These are phyloP conservation scores for Cosmia trapezina DNA, from an alignment of 2,888 invertebrate species.

Conservation along the genomic window DNA sequence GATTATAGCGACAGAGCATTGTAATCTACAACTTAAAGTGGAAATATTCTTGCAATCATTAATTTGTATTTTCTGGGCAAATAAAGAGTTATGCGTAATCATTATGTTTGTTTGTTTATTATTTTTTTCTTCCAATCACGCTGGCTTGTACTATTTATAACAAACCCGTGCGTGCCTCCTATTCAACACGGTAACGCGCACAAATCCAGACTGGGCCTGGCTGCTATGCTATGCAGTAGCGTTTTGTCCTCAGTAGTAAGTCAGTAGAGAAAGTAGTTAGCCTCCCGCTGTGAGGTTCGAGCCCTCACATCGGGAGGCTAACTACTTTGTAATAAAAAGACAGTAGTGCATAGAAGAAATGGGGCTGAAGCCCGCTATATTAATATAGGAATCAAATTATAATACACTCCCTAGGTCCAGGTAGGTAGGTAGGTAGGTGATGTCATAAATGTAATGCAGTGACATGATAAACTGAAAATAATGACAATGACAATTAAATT, in stretches of 20 bases:
- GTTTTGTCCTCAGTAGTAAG: too few relatives aligned
- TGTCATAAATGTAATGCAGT: too few relatives aligned
- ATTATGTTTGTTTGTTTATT: conserved; percentile 66
- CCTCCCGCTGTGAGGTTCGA: too few relatives aligned
- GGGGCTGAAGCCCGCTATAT: too few relatives aligned
- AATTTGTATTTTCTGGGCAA: conserved; percentile 90
- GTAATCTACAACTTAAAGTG: conserved; percentile 79
- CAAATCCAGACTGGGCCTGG: background rate
- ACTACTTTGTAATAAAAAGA: too few relatives aligned
- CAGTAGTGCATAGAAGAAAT: too few relatives aligned
- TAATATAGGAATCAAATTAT: too few relatives aligned
- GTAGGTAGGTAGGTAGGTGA: too few relatives aligned
- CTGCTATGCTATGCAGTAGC: background rate
- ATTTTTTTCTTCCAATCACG: background rate
- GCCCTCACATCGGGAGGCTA: too few relatives aligned
- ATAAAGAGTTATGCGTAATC: conserved; percentile 88
- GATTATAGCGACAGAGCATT: conserved; percentile 73
- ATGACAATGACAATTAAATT: too few relatives aligned
- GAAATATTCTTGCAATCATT: conserved; percentile 88
- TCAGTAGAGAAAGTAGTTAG: background rate
- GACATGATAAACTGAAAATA: too few relatives aligned
- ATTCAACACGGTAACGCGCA: background rate
- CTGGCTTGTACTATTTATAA: background rate
- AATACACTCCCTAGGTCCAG: too few relatives aligned
- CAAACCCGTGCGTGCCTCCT: background rate